Percentiles rank a stretch among this genome's conserved stretches.
Evolutionary conservation across 2,113 vertebrate genomes (phyloP).

Genomic region (Triplophysa dalaica): DNA sequence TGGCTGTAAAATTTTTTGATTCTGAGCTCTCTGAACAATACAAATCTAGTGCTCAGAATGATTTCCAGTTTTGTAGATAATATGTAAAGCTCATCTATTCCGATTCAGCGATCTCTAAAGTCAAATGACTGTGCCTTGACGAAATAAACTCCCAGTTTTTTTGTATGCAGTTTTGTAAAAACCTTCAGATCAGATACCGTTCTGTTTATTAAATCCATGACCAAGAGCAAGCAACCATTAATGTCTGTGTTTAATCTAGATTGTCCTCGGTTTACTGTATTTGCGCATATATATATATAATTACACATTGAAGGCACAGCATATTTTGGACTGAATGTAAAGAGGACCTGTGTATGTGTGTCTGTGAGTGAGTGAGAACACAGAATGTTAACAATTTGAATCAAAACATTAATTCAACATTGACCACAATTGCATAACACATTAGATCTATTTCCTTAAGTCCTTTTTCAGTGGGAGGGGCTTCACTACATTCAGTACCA

Average conservation of each 20-base stretch:
- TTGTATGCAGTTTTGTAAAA: constrained; percentile 29
- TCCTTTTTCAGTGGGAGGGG: constrained; percentile 36
- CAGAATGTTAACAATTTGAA: constrained; percentile 26
- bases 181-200: constrained; percentile 23
- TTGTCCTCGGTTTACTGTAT: not conserved
- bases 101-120: constrained; percentile 6
- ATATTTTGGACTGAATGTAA: not conserved
- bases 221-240: not conserved
- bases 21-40: not conserved
- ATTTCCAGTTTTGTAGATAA: constrained; percentile 24
- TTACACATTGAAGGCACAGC: not conserved
- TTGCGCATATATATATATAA: not conserved
- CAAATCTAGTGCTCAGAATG: not conserved
- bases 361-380: constrained; percentile 27
- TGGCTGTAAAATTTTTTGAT: not conserved
- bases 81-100: not conserved
- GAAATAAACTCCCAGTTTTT: not conserved
- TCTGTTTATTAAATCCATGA: constrained; percentile 2
- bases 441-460: constrained; percentile 11
- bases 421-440: constrained; percentile 17
- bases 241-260: not conserved
- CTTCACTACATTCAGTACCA: constrained; percentile 28
- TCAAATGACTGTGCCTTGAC: constrained; percentile 37
- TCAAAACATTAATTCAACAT: constrained; percentile 5
- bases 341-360: constrained; percentile 44